phyloP scores from a whole-genome alignment of 2,888 invertebrate species.

The Volucella inanis region DNA sequence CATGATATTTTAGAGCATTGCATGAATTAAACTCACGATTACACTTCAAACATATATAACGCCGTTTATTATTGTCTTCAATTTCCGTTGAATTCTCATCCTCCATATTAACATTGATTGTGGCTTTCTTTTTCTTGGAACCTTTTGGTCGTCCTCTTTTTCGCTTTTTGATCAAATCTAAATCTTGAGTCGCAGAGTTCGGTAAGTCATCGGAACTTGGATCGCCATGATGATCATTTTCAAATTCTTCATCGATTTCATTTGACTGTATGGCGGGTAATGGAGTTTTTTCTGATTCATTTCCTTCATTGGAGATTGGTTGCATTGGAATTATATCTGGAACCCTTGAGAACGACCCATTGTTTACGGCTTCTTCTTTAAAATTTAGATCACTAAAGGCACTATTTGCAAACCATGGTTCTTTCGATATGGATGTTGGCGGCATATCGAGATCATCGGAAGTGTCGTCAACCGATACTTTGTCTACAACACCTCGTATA shows the following conservation, averaged over 20 bases:
- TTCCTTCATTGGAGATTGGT: neutral
- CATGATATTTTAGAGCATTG: conserved; percentile 93
- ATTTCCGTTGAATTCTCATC: conserved; percentile 48
- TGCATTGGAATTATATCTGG: conserved; percentile 31
- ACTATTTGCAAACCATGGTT: conserved; percentile 69
- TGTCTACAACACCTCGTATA: conserved; percentile 90
- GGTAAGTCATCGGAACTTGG: conserved; percentile 37
- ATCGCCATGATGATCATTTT: conserved; percentile 2
- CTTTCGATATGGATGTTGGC: conserved; percentile 69
- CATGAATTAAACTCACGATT: conserved; percentile 90
- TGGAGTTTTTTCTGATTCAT: conserved; percentile 19
- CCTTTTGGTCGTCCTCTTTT: conserved; percentile 62
- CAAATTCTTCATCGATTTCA: conserved; percentile 17
- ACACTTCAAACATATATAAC: conserved; percentile 84
- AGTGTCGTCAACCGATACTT: conserved; percentile 83
- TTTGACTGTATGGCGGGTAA: conserved; percentile 6
- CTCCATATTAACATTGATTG: conserved; percentile 29
- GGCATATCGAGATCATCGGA: conserved; percentile 81
- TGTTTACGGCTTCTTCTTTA: conserved; percentile 52
- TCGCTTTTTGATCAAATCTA: conserved; percentile 19
- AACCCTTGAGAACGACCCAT: conserved; percentile 31
- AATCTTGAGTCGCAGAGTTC: conserved; percentile 6
- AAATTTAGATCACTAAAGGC: conserved; percentile 65
- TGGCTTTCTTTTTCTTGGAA: conserved; percentile 10
- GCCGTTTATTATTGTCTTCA: conserved; percentile 51